Percentiles rank a stretch among this genome's conserved stretches.
These are phyloP conservation scores for Leptopilina drosophilae DNA, from an alignment of 2,888 invertebrate species.

Conservation along the genomic window DNA sequence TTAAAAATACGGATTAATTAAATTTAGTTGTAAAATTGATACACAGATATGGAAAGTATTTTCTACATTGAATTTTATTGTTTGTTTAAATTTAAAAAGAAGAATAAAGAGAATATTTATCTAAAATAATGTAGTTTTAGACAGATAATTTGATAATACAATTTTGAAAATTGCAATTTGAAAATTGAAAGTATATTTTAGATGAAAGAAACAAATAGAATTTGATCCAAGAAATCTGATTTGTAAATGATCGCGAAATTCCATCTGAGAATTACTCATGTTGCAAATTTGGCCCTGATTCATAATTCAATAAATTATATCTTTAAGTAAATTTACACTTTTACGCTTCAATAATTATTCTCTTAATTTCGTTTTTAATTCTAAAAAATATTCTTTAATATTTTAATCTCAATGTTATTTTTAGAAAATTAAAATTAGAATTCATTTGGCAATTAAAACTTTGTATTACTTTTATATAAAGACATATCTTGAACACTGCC, in stretches of 20 bases:
- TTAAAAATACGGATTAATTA: no score
- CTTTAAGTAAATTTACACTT: neutral
- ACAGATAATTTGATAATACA: no score
- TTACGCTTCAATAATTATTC: neutral
- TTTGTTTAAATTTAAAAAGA: no score
- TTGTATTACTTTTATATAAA: neutral
- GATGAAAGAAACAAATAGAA: neutral
- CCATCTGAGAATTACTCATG: neutral
- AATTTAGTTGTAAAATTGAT: no score
- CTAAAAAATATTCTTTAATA: neutral
- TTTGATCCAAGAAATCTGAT: neutral
- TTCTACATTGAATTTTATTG: no score
- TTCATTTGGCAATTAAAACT: neutral
- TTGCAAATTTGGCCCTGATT: constrained; percentile 1
- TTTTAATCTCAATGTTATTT: neutral
- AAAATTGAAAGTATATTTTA: no score
- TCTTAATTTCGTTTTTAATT: constrained; percentile 8
- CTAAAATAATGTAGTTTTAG: no score
- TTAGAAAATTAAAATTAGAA: neutral
- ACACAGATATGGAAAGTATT: no score
- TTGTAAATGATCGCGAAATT: neutral
- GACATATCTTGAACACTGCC: constrained; percentile 22
- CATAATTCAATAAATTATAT: neutral
- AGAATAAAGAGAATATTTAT: no score
- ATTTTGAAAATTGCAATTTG: no score